A percentile compares a stretch with the other conserved stretches of the same genome.
Conservation (phyloP, 2,797 vertebrate genomes). For the Peromyscus eremicus region DNA sequence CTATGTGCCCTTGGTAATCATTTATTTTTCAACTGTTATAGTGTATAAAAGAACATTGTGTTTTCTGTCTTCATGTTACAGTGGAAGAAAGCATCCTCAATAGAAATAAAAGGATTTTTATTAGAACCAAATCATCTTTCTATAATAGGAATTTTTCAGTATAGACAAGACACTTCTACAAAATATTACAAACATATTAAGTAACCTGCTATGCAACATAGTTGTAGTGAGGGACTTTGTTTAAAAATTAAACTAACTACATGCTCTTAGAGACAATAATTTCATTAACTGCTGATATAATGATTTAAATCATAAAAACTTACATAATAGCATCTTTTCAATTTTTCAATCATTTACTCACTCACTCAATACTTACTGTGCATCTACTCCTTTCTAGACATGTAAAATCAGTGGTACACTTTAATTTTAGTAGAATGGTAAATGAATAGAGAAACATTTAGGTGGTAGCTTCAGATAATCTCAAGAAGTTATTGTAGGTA, state of each 20-base stretch:
- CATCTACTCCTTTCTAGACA: not conserved
- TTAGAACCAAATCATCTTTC: constrained; percentile 26
- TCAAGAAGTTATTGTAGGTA: not conserved
- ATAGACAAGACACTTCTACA: not conserved
- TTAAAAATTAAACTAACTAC: not conserved
- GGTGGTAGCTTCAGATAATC: not conserved
- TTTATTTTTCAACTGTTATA: constrained; percentile 26
- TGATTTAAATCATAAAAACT: not conserved
- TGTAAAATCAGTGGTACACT: not conserved
- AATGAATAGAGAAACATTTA: not conserved
- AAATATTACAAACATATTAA: not conserved
- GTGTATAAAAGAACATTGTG: not conserved
- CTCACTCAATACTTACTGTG: not conserved
- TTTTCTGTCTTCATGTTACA: not conserved
- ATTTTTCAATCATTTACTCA: not conserved
- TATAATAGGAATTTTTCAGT: not conserved
- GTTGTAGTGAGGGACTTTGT: not conserved
- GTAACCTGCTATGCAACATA: not conserved
- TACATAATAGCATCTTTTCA: not conserved
- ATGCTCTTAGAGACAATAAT: not conserved
- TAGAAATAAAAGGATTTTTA: constrained; percentile 21
- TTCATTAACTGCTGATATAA: not conserved
- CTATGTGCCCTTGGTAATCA: not conserved
- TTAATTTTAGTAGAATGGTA: not conserved
- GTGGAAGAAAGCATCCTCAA: not conserved